Percentiles rank a stretch among this genome's conserved stretches.
Evolutionary conservation across 2,888 invertebrate species (phyloP).

Genomic region (Eupithecia exiguata): DNA sequence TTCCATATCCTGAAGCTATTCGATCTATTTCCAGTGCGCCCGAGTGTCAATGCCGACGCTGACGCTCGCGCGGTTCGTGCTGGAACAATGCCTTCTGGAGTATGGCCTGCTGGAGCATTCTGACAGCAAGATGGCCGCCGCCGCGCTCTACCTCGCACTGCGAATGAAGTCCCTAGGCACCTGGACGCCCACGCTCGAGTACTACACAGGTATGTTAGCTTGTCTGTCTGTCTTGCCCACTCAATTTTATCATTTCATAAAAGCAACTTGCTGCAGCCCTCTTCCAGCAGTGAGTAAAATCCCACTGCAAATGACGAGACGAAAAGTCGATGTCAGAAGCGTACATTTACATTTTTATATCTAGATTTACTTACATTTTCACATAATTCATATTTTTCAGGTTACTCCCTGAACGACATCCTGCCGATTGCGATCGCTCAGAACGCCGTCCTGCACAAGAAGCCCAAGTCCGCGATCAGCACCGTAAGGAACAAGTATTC

Average conservation of each 20-base stretch:
- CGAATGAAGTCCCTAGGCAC: slow-evolving; percentile 90
- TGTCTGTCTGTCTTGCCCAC: too few species aligned
- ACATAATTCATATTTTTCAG: slow-evolving; percentile 61
- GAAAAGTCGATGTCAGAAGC: background rate
- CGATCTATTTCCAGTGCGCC: slow-evolving; percentile 86
- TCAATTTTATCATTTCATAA: background rate
- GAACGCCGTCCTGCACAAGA: slow-evolving; percentile 90
- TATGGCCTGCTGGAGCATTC: slow-evolving; percentile 90
- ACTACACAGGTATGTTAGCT: slow-evolving; percentile 87
- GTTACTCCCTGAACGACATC: slow-evolving; percentile 90
- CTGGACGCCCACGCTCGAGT: slow-evolving; percentile 90
- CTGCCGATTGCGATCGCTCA: slow-evolving; percentile 87
- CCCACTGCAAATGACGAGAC: background rate
- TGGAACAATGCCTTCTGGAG: slow-evolving; percentile 97
- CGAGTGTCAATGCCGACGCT: slow-evolving; percentile 95
- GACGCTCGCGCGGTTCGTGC: slow-evolving; percentile 96
- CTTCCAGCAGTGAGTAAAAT: background rate
- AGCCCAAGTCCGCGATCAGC: slow-evolving; percentile 90
- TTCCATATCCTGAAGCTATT: background rate
- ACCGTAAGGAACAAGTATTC: slow-evolving; percentile 97
- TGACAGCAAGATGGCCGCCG: slow-evolving; percentile 96
- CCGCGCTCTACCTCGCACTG: slow-evolving; percentile 93
- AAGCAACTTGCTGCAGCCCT: background rate
- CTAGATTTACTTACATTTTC: background rate
- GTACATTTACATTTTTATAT: background rate